These are phyloP conservation scores for Emberiza fucata DNA, from an alignment of 2,113 vertebrate genomes.

Conservation along the genomic window DNA sequence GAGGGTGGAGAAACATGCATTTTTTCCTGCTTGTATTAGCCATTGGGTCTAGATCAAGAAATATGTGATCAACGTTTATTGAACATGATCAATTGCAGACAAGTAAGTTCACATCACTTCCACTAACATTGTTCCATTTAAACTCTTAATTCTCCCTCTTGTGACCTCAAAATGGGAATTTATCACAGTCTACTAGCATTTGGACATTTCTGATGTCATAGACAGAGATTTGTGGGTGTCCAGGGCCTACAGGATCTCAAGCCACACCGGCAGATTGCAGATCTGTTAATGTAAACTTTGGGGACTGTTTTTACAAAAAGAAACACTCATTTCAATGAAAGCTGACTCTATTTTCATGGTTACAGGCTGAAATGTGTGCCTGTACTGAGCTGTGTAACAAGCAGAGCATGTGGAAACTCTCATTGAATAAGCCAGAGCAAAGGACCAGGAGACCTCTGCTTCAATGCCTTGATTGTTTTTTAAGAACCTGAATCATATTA, in stretches of 20 bases:
- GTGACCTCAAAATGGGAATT: background rate
- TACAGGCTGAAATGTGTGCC: background rate
- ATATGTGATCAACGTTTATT: background rate
- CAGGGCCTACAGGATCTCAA: background rate
- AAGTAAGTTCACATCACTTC: background rate
- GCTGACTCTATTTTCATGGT: background rate
- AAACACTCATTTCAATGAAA: background rate
- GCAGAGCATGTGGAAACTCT: background rate
- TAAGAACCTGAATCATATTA: background rate
- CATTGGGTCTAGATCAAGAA: constrained; percentile 30
- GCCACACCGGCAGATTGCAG: background rate
- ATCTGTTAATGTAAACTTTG: background rate
- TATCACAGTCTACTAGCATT: background rate
- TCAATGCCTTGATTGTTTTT: background rate
- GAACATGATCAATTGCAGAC: background rate
- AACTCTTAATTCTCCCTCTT: background rate
- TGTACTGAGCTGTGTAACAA: background rate
- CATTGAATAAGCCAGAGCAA: background rate
- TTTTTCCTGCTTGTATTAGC: constrained; percentile 26
- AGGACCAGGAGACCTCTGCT: background rate
- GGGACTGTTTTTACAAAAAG: background rate
- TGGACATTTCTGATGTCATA: background rate
- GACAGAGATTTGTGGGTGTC: background rate
- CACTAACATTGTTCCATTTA: constrained; percentile 2
- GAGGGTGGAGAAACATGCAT: background rate